These are phyloP conservation scores for Habrosyne pyritoides DNA, from an alignment of 2,888 invertebrate genomes.

Conservation along the genomic window DNA sequence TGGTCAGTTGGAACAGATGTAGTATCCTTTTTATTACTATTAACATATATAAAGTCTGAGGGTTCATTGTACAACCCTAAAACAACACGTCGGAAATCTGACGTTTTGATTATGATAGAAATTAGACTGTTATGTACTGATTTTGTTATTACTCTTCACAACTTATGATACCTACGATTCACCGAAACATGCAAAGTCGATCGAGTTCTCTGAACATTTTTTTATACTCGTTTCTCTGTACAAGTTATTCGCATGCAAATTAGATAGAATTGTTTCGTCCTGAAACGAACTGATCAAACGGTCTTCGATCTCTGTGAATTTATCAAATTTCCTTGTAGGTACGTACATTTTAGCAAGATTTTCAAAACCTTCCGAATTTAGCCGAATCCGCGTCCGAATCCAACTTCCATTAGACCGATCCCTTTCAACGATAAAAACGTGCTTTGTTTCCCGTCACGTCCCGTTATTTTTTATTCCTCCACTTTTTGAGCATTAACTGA, in stretches of 20 bases:
- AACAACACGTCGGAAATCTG: too few relatives aligned
- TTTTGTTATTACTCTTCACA: not conserved
- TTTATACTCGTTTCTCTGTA: not conserved
- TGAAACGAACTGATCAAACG: constrained; percentile 6
- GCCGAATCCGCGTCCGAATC: constrained; percentile 46
- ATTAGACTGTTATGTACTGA: not conserved
- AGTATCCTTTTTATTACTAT: too few relatives aligned
- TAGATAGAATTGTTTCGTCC: constrained; percentile 1
- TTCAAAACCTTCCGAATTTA: constrained; percentile 42
- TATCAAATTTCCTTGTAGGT: constrained; percentile 19
- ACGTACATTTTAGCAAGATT: constrained; percentile 29
- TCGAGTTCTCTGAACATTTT: not conserved
- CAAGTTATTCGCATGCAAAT: constrained; percentile 6
- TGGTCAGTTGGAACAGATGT: too few relatives aligned
- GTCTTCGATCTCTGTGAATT: constrained; percentile 29
- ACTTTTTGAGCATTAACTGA: constrained; percentile 63
- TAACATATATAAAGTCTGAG: too few relatives aligned
- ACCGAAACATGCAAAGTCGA: not conserved
- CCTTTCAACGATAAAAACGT: constrained; percentile 72
- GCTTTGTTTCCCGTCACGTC: constrained; percentile 76
- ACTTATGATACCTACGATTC: not conserved
- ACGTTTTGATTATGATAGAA: not conserved
- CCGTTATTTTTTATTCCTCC: constrained; percentile 69
- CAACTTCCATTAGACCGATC: constrained; percentile 69
- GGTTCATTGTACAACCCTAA: too few relatives aligned